Percentiles rank a stretch among this genome's conserved stretches.
Evolutionary conservation across 1,140 invertebrate genomes (phyloP).

Genomic region (Drusus annulatus): DNA sequence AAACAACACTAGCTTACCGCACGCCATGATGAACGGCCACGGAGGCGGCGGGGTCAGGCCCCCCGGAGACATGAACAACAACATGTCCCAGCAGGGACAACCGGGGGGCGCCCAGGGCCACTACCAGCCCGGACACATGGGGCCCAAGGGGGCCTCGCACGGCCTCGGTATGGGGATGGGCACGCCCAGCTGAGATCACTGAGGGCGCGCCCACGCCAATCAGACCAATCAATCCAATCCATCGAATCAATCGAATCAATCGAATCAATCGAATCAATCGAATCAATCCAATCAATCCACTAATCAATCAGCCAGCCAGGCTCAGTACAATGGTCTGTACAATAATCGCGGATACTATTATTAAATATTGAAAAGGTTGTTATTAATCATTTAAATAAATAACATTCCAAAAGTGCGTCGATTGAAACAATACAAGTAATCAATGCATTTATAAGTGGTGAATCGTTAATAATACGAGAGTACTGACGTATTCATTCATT

Average conservation of each 20-base stretch:
- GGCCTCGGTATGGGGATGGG: conserved; percentile 65
- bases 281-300: neutral
- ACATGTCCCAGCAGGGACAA: conserved; percentile 65
- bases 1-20: conserved; percentile 65
- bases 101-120: conserved; percentile 39
- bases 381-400: too few species aligned
- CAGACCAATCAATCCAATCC: conserved; percentile 15
- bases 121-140: conserved; percentile 63
- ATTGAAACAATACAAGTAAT: too few species aligned
- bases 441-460: too few species aligned
- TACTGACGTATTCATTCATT: too few species aligned
- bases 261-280: too few species aligned
- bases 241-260: neutral
- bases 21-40: conserved; percentile 67
- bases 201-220: conserved; percentile 60
- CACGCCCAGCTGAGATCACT: conserved; percentile 70
- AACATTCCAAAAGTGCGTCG: too few species aligned
- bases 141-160: conserved; percentile 60
- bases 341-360: conserved; percentile 48
- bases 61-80: conserved; percentile 70
- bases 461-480: too few species aligned
- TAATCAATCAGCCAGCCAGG: neutral
- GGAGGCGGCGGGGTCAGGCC: conserved; percentile 56
- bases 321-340: conserved; percentile 23
- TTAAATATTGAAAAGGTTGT: neutral